Evolutionary conservation across 1,140 invertebrate genomes (phyloP).

Genomic region (Hesperophylax magnus): DNA sequence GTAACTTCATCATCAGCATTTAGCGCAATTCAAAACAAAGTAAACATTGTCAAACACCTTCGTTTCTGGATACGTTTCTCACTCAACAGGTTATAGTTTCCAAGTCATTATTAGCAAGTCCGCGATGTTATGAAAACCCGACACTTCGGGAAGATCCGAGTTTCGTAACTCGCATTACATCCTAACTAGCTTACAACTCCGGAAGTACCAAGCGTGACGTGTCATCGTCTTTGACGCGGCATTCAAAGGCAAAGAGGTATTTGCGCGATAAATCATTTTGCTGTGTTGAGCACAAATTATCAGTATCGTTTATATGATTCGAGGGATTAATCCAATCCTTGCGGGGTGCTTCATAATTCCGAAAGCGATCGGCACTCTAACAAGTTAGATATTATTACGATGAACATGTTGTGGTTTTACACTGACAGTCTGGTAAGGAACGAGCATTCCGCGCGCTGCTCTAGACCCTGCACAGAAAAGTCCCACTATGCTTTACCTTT

Average conservation of each 20-base stretch:
- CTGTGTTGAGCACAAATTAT: neutral
- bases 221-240: neutral
- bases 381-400: too few relatives aligned
- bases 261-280: neutral
- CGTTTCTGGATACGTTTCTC: neutral
- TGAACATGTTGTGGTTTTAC: too few relatives aligned
- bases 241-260: neutral
- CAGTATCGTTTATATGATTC: neutral
- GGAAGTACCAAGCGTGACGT: neutral
- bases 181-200: neutral
- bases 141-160: conserved; percentile 11
- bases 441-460: too few relatives aligned
- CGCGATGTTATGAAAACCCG: neutral
- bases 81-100: conserved; percentile 22
- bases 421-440: too few relatives aligned
- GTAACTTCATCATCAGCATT: too few relatives aligned
- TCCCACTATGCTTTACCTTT: too few relatives aligned
- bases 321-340: neutral
- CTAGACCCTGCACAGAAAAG: too few relatives aligned
- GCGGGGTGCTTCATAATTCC: too few relatives aligned
- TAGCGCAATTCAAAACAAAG: too few relatives aligned
- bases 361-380: too few relatives aligned
- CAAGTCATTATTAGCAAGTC: conserved; percentile 18
- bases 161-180: conserved; percentile 6
- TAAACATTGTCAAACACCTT: neutral